Conservation (phyloP, 1,140 invertebrate species). For the Eupristina koningsbergeri region DNA sequence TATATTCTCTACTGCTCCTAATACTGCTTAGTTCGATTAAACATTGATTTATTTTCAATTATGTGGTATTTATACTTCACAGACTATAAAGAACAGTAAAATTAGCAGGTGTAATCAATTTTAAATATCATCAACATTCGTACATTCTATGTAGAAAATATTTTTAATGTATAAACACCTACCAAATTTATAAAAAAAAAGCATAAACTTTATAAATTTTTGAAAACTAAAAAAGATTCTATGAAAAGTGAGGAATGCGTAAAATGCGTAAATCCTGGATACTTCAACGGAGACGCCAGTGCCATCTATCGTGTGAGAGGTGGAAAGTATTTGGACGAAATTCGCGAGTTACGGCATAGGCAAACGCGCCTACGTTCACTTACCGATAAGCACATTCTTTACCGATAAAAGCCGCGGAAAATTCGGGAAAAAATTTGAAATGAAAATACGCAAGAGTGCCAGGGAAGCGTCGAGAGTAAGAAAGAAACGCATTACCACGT, state of each 20-base stretch:
- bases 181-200: no score
- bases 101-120: no score
- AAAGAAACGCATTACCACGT: neutral
- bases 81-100: no score
- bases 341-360: constrained; percentile 13
- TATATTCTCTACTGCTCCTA: no score
- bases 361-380: neutral
- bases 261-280: neutral
- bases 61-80: no score
- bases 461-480: neutral
- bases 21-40: no score
- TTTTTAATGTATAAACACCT: no score
- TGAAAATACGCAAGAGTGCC: neutral
- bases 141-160: no score
- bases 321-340: constrained; percentile 1
- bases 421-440: neutral
- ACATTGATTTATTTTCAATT: no score
- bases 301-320: constrained; percentile 60
- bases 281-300: constrained; percentile 40
- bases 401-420: neutral
- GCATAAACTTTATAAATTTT: neutral
- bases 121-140: no score
- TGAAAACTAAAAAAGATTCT: neutral
- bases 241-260: neutral
- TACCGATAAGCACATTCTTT: constrained; percentile 24